These are phyloP conservation scores for Brachionus paranguensis DNA, from an alignment of 1,140 invertebrate species.

Conservation along the genomic window DNA sequence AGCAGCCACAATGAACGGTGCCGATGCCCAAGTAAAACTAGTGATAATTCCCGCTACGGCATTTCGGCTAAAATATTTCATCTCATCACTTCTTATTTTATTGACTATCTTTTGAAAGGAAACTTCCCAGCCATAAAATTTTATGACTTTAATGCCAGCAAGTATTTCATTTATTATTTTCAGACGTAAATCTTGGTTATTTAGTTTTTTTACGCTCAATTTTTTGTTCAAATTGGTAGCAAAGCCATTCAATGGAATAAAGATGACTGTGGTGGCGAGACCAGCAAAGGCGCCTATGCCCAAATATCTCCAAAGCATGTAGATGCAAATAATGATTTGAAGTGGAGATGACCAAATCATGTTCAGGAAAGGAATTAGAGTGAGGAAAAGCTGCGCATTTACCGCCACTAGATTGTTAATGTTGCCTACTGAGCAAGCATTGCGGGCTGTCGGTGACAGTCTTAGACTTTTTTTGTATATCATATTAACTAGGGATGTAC, in stretches of 20 bases:
- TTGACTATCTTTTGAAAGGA: slow-evolving; percentile 57
- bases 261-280: slow-evolving; percentile 54
- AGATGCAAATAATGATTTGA: slow-evolving; percentile 77
- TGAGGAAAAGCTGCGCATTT: slow-evolving; percentile 58
- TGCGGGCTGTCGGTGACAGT: slow-evolving; percentile 48
- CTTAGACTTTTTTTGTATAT: slow-evolving; percentile 74
- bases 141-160: slow-evolving; percentile 56
- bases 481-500: slow-evolving; percentile 81
- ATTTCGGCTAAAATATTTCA: slow-evolving; percentile 55
- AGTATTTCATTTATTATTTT: slow-evolving; percentile 56
- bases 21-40: slow-evolving; percentile 88
- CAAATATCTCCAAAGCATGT: slow-evolving; percentile 77
- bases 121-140: slow-evolving; percentile 53
- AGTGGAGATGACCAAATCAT: slow-evolving; percentile 94
- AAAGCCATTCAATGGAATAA: slow-evolving; percentile 68
- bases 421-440: slow-evolving; percentile 59
- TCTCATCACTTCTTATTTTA: slow-evolving; percentile 53
- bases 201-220: slow-evolving; percentile 58
- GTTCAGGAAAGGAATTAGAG: slow-evolving; percentile 69
- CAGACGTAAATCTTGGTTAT: slow-evolving; percentile 60
- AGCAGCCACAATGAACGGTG: slow-evolving; percentile 70
- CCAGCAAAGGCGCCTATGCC: slow-evolving; percentile 55
- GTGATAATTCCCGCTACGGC: slow-evolving; percentile 62
- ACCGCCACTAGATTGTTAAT: slow-evolving; percentile 62
- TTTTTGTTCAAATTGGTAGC: slow-evolving; percentile 70